Percentiles rank a stretch among this genome's conserved stretches.
phyloP scores from a whole-genome alignment of 2,797 vertebrate species.

The Craterocephalus amniculus region DNA sequence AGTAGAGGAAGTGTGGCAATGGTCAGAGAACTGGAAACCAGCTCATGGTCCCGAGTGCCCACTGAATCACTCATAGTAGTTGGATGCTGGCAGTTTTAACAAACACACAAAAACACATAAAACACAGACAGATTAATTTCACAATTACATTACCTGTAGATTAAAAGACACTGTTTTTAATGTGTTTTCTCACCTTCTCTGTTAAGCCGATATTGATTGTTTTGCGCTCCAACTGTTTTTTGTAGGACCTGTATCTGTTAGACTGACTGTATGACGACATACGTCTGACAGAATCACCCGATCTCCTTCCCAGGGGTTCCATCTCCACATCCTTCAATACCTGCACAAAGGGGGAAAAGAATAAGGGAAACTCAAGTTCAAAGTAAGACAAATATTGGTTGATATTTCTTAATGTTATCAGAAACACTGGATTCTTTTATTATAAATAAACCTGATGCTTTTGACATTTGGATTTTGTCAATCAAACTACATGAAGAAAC shows the following conservation, averaged over 20 bases:
- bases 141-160: background rate
- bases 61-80: slow-evolving; percentile 49
- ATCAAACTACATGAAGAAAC: no score
- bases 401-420: no score
- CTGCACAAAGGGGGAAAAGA: slow-evolving; percentile 45
- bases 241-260: slow-evolving; percentile 52
- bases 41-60: slow-evolving; percentile 59
- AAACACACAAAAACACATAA: slow-evolving; percentile 10
- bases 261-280: slow-evolving; percentile 50
- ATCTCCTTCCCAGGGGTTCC: slow-evolving; percentile 55
- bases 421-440: no score
- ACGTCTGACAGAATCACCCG: slow-evolving; percentile 53
- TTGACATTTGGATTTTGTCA: no score
- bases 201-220: slow-evolving; percentile 26
- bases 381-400: background rate
- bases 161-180: background rate
- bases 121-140: slow-evolving; percentile 3
- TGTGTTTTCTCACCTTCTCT: slow-evolving; percentile 59
- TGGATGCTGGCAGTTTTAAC: slow-evolving; percentile 49
- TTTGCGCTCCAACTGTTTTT: slow-evolving; percentile 45
- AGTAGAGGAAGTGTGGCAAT: slow-evolving; percentile 73
- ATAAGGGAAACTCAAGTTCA: background rate
- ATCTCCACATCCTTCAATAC: slow-evolving; percentile 70
- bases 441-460: no score
- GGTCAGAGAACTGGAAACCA: slow-evolving; percentile 78